Conservation (phyloP, 2,888 invertebrate species). For the Kryphioiulus occultus region DNA sequence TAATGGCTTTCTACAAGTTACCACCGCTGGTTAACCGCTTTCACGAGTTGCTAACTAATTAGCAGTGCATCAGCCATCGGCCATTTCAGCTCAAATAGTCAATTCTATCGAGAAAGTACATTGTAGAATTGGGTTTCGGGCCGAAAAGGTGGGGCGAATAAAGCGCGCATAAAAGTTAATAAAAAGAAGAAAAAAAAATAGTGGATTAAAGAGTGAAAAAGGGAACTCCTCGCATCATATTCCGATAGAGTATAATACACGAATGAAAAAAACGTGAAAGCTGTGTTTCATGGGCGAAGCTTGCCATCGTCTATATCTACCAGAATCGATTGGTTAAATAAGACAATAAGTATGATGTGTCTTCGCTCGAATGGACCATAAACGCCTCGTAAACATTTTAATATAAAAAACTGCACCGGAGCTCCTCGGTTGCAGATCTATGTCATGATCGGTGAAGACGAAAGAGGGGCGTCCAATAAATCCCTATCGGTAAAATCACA, state of each 20-base stretch:
- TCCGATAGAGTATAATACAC: not conserved
- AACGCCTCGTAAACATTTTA: conserved; percentile 35
- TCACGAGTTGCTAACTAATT: not conserved
- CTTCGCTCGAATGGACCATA: conserved; percentile 35
- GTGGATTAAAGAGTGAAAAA: conserved; percentile 24
- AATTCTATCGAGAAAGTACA: not conserved
- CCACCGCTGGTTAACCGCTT: not conserved
- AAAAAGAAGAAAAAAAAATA: not conserved
- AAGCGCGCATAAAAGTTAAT: not conserved
- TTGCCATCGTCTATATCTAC: not conserved
- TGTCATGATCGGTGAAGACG: not conserved
- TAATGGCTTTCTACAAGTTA: not conserved
- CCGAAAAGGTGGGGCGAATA: not conserved
- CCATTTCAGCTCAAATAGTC: not conserved
- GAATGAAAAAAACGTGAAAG: not conserved
- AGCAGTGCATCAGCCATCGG: not conserved
- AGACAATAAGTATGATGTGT: conserved; percentile 35
- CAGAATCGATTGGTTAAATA: conserved; percentile 31
- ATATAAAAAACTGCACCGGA: not conserved
- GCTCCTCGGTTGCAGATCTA: not conserved
- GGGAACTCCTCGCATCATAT: not conserved
- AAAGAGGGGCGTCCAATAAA: not conserved
- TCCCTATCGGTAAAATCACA: not conserved
- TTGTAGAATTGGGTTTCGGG: not conserved
- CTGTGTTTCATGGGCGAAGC: not conserved